Base-by-base conservation (phyloP, 2,797 vertebrate species). In the Coilia nasus region DNA sequence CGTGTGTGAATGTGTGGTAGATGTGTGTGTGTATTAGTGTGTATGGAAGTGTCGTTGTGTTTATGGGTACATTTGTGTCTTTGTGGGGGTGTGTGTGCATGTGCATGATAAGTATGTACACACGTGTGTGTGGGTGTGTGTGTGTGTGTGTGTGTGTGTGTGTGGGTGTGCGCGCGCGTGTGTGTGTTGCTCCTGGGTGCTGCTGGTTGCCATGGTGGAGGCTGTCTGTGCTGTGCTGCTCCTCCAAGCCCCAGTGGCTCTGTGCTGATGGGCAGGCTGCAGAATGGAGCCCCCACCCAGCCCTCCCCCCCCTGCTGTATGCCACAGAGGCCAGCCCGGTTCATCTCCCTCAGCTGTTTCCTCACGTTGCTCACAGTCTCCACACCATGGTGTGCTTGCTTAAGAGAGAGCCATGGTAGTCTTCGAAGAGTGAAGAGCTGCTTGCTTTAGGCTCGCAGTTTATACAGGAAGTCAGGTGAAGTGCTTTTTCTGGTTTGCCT, bases 131-230 rank as follows among this genome's bases (percentile, higher is more conserved):
- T 67, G 59, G 28, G 59, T 60, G 59, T 60, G 59, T 60, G 21
- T 60, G 59, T 60, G 19, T n/a, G 19, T n/a, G 19, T 64, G 60
- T 64, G 7, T 25, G 0, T 64, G 28, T 71, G 5, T 41, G 46
- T 23, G 31, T 7, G 41, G 3, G 57, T 0, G 56, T 0, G 80
- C 10, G 44, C 54, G 2, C 31, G 56, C 56, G 28, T 35, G 28
- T 35, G 28, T 35, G 28, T 3, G 28, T n/a, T 10, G 9, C n/a
- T 23, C 23, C 25, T 0, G 64, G 64, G 64, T 67, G 64, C 64
- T 67, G 15, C 64, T 67, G 15, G 64, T 67, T 31, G 64, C 64
- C 25, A 71, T 71, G 64, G 64, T 35, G 64, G 64, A 71, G 71
- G 71, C 44, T 78, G 71, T 25, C 71, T 25, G 64, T 14, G 3